Percentiles rank a stretch among this genome's conserved stretches.
phyloP scores from a whole-genome alignment of 2,113 vertebrate genomes.

The Protobothrops flavoviridis region DNA sequence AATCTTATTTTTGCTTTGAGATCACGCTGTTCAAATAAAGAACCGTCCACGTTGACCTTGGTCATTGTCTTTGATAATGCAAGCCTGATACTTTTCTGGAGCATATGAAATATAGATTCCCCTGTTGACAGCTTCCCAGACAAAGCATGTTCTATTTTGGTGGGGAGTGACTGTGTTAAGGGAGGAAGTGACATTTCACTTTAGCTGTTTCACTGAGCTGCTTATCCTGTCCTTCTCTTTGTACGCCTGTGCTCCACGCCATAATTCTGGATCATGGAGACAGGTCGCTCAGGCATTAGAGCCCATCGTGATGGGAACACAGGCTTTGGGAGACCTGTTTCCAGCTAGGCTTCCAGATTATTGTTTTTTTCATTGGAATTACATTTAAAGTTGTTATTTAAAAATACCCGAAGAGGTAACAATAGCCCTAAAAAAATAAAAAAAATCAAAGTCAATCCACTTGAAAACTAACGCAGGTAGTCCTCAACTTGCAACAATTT shows the following conservation, averaged over 20 bases:
- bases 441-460: too few species aligned
- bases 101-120: neutral
- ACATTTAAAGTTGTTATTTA: neutral
- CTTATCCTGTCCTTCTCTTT: constrained; percentile 20
- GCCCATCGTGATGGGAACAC: neutral
- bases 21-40: fast-evolving
- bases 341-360: neutral
- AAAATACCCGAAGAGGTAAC: neutral
- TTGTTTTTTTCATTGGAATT: neutral
- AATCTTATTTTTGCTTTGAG: neutral
- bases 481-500: too few species aligned
- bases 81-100: neutral
- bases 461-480: too few species aligned
- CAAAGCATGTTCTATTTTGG: neutral
- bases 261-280: neutral
- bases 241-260: fast-evolving
- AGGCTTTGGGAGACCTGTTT: neutral
- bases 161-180: constrained; percentile 25
- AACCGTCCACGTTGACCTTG: neutral
- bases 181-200: constrained; percentile 47
- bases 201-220: constrained; percentile 48
- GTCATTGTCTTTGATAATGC: neutral
- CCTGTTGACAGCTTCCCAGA: constrained; percentile 14
- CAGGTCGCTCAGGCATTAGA: neutral
- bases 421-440: neutral